Base-by-base conservation (phyloP, 2,888 invertebrate species). In the Andrena trimmerana region DNA sequence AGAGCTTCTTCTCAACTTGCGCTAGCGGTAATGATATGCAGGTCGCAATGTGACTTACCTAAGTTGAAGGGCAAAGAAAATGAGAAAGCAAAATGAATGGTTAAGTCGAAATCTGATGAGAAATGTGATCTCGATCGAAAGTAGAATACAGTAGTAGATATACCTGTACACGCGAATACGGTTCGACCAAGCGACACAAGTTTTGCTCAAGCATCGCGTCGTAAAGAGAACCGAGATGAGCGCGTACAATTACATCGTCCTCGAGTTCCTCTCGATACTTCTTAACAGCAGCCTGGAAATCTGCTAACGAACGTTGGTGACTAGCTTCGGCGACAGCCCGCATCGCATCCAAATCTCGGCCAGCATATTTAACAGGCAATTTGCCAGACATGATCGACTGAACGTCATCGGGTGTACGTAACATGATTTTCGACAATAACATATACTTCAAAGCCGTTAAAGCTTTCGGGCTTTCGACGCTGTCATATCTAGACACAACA, bases 131-230 rank as follows among this genome's bases (percentile, higher is more conserved):
- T n/a, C 16, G 2, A 29, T 31, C 8, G 16, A 27, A 13, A 0
- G 2, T 16, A 72, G n/a, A 57, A 4, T 62, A 42, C 16, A 42
- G 42, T 42, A 16, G 42, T 16, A 42, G 7, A 57, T 52, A 76
- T 90, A 93, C 96, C 96, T 99, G 98, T 0, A 99, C 99, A 91
- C 98, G 96, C 89, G 99, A 99, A 94, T 99, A 99, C 1, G 99
- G 99, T 94, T 99, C 99, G 86, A 99, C 99, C 90, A 99, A 98
- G 86, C 99, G 96, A 94, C 98, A 99, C 90, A 99, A 96, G 95
- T 99, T 99, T 95, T 99, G 99, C 95, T 99, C 99, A 94, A 99
- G 95, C 98, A 99, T 99, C 88, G 98, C 99, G 93, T 99, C 99
- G 93, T 99, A 99, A 52, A 99, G 95, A 16, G 99, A 98, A 82